Evolutionary conservation across 2,797 vertebrate species (phyloP), one percentile per base, ranked within the genome.

Genomic region (Dallia pectoralis): DNA sequence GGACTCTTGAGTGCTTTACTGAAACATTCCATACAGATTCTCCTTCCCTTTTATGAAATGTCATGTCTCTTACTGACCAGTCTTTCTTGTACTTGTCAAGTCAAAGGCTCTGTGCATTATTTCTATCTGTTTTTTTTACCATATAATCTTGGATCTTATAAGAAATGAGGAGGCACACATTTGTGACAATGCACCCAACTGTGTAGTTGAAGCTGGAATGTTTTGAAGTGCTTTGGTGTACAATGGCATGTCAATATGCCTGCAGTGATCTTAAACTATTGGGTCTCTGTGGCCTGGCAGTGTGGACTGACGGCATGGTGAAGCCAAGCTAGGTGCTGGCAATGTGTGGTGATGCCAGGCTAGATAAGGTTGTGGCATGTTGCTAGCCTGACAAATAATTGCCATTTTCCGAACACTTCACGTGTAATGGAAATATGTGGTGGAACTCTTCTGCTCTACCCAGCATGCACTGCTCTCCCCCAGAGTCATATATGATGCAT

Each of bases 111-210:
- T 79, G 73, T 76, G 66, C 72, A 77, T 82, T 81, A 76, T 82
- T 85, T 67, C 63, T 70, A 77, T 74, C 71, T 75, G 69, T 76
- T 47, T 69, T 82, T 77, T 86, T 86, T 83, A 77, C 67, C 77
- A 44, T 32, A 75, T 74, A 19, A 76, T 82, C 67, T 79, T 62
- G 7, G 12, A n/a, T n/a, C n/a, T n/a, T n/a, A n/a, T n/a, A n/a
- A n/a, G n/a, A n/a, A n/a, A n/a, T n/a, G n/a, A n/a, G n/a, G n/a
- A n/a, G n/a, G n/a, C n/a, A n/a, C n/a, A n/a, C n/a, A n/a, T n/a
- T n/a, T n/a, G n/a, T n/a, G n/a, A n/a, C n/a, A n/a, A n/a, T n/a
- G n/a, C n/a, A n/a, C 77, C 73, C 73, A 77, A 64, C 74, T 70
- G 22, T 27, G 79, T 75, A 48, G 59, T 69, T 53, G 64, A 69